These are phyloP conservation scores for Paracanthobrama guichenoti DNA, from an alignment of 2,113 vertebrate species.

Conservation along the genomic window DNA sequence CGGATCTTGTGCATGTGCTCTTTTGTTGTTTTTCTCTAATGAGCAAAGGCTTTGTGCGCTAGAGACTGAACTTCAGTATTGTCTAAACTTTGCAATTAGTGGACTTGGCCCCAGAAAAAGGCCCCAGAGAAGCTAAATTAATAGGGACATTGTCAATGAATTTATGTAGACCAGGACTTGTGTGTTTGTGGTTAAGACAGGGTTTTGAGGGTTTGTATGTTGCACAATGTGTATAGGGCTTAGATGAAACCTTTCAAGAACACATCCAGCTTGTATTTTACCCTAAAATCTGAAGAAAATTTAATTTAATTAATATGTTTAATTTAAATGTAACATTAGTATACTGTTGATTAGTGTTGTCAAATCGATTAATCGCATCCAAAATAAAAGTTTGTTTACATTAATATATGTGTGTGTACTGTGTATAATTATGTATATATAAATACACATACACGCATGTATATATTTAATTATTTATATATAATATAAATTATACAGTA, in stretches of 20 bases:
- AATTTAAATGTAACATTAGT: no score
- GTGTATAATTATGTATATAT: no score
- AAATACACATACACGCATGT: no score
- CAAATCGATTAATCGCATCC: no score
- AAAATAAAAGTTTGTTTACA: no score
- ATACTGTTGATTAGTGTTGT: no score
- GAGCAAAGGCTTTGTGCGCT: not conserved
- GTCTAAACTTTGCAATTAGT: not conserved
- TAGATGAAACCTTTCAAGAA: not conserved
- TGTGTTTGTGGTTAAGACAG: not conserved
- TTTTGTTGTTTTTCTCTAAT: conserved; percentile 10
- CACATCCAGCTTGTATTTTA: not conserved
- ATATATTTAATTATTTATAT: no score
- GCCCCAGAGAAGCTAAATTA: not conserved
- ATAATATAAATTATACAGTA: no score
- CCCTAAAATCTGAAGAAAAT: not conserved
- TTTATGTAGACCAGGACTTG: not conserved
- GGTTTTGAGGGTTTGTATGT: not conserved
- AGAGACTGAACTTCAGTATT: not conserved
- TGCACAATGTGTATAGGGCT: not conserved
- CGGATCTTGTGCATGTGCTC: not conserved
- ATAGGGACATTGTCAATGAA: not conserved
- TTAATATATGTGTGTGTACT: no score
- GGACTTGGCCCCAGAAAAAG: not conserved
- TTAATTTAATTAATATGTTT: not conserved